Base-by-base conservation (phyloP, 2,888 invertebrate species). In the Pimpla rufipes region DNA sequence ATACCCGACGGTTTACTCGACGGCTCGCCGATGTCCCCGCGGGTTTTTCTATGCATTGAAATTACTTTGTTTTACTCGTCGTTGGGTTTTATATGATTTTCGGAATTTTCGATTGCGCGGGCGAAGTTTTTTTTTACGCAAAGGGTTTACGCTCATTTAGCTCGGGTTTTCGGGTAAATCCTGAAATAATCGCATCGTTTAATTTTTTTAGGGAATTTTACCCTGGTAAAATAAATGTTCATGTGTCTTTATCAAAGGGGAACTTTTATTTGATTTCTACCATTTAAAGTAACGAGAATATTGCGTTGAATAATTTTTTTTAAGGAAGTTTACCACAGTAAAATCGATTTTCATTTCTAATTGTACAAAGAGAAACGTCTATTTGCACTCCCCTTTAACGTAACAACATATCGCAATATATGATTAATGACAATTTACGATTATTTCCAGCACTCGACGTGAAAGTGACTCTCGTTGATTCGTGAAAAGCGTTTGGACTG, bases 11-110 rank as follows among this genome's bases (percentile, higher is more conserved):
- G 16, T 16, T 18, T 37, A 18, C 8, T 1, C 57, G 16, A n/a
- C 42, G 40, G 21, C 23, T 57, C 5, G 57, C 55, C 57, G 42
- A 18, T 16, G 45, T 42, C 29, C 37, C 40, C 1, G 16, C 10
- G 42, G 42, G n/a, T 57, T 71, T n/a, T 71, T 57, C 57, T 42
- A 71, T 71, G 71, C 57, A 71, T 71, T 59, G 57, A 59, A 71
- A 71, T 71, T 45, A 57, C 57, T n/a, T n/a, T 45, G 16, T 57
- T 71, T 11, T 57, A 52, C 52, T 52, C 23, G n/a, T 4, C 42
- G 18, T 29, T 29, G 57, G 0, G 37, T 23, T 29, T 57, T 71
- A n/a, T 62, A 18, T 8, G 62, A 3, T 62, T 62, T 40, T 37
- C 37, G 1, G 16, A 18, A 62, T 59, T 59, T 16, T 3, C 1